phyloP scores from a whole-genome alignment of 1,140 invertebrate species.

The Caerostris extrusa region DNA sequence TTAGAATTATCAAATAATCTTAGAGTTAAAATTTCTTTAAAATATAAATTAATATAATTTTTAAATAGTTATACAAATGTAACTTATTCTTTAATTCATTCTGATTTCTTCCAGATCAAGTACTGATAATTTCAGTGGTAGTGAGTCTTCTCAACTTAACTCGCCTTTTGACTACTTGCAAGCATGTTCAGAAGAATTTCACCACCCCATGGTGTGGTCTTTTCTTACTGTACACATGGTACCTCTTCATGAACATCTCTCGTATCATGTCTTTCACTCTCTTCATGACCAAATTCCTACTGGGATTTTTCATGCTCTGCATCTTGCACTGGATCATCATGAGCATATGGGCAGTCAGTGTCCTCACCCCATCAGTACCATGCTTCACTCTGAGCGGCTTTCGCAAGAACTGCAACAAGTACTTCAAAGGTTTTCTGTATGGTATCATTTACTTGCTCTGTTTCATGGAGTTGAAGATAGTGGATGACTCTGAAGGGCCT shows the following conservation, averaged over 20 bases:
- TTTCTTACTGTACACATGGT: conserved; percentile 61
- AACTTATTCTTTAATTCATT: too few relatives aligned
- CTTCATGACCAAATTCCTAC: conserved; percentile 65
- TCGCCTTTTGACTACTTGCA: conserved; percentile 56
- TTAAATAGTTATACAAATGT: too few relatives aligned
- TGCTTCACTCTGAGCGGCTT: conserved; percentile 19
- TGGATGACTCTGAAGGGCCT: conserved; percentile 52
- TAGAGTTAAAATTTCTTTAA: too few relatives aligned
- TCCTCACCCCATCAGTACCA: conserved; percentile 43
- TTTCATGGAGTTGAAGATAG: conserved; percentile 64
- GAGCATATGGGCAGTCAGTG: conserved; percentile 68
- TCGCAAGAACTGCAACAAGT: conserved; percentile 62
- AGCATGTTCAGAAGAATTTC: conserved; percentile 68
- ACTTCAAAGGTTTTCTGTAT: conserved; percentile 50
- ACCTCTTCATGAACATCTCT: conserved; percentile 64
- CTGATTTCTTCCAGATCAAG: conserved; percentile 42
- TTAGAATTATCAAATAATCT: too few relatives aligned
- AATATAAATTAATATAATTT: too few relatives aligned
- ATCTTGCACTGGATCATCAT: conserved; percentile 72
- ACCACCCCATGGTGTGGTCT: conserved; percentile 49
- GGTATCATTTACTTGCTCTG: conserved; percentile 66
- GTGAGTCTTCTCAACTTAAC: conserved; percentile 58
- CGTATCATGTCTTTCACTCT: conserved; percentile 58
- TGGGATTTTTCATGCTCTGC: conserved; percentile 66
- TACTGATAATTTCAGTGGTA: conserved; percentile 52